phyloP scores from a whole-genome alignment of 2,888 invertebrate species.

The Micoletzkya japonica region DNA sequence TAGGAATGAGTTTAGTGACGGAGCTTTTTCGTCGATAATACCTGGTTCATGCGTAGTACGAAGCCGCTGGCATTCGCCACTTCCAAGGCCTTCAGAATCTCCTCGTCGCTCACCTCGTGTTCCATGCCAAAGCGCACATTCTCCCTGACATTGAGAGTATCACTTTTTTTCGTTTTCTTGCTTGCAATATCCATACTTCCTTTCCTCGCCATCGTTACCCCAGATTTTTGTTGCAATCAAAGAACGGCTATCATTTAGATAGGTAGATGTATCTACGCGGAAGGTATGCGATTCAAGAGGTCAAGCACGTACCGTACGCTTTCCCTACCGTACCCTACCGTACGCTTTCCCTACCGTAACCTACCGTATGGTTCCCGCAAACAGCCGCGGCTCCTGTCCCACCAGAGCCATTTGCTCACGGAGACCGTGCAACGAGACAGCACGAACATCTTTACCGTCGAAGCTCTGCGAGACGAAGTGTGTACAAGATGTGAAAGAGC shows the following conservation, averaged over 20 bases:
- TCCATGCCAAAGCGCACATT: conserved; percentile 39
- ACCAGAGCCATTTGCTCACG: conserved; percentile 50
- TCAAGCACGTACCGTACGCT: too few relatives aligned
- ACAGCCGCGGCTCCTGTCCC: conserved; percentile 47
- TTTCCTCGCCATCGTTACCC: background rate
- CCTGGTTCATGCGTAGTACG: conserved; percentile 29
- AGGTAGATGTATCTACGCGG: background rate
- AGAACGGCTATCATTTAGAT: too few relatives aligned
- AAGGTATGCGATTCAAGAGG: too few relatives aligned
- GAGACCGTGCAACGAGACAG: conserved; percentile 32
- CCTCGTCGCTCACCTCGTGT: conserved; percentile 25
- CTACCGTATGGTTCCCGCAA: conserved; percentile 42
- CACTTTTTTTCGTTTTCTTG: background rate
- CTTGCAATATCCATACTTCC: background rate
- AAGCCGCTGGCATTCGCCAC: conserved; percentile 34
- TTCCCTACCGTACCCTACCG: too few relatives aligned
- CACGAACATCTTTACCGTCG: conserved; percentile 33
- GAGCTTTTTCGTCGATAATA: too few relatives aligned
- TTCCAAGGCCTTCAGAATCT: conserved; percentile 34
- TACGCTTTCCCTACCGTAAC: background rate
- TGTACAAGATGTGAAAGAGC: background rate
- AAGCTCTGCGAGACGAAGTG: conserved; percentile 23
- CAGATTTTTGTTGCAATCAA: background rate
- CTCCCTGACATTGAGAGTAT: conserved; percentile 25
- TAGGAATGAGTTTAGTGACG: background rate